Base-by-base conservation (phyloP, 2,797 vertebrate species). In the Urosaurus nigricauda region DNA sequence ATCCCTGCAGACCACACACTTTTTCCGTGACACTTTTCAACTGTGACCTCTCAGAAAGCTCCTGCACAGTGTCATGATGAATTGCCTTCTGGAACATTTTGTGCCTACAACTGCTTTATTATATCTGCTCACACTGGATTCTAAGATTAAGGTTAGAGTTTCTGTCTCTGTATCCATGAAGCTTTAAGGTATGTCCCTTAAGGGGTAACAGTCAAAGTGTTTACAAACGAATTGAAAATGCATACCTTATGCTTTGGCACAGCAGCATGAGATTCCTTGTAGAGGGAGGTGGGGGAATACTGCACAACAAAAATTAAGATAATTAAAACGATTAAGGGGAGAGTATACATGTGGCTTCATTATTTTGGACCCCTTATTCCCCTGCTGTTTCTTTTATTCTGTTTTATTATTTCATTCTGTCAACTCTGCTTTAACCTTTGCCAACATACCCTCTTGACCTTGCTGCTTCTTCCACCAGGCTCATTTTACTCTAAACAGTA, bases 91-190 rank as follows among this genome's bases (percentile, higher is more conserved):
- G 16, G 7, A 51, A 74, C 73, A 73, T 83, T 86, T 85, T 83
- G 26, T 65, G 78, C n/a, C n/a, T 86, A 56, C 86, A 81, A 90
- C 3, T 17, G 1, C 71, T 94, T 90, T 90, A 86, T 90, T 91
- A 86, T 90, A 68, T 85, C 0, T 16, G 24, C 11, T 65, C 60
- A 77, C 53, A 14, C 13, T 78, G 65, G 2, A 0, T 84, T 89
- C 3, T 70, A 68, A 84, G 60, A 37, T 74, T 88, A 40, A 43
- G 35, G 56, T 68, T 4, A 89, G 70, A 83, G 26, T 79, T 26
- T 83, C 63, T 3, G 43, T 90, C 70, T 85, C 70, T 43, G n/a
- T 65, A 51, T 32, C 4, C 83, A 74, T 5, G 11, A 85, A 87
- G 47, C 17, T 80, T 26, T 68, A 24, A 43, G n/a, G 85, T 3